Evolutionary conservation across 2,888 invertebrate species (phyloP).

Genomic region (Dolichopus griseipennis): DNA sequence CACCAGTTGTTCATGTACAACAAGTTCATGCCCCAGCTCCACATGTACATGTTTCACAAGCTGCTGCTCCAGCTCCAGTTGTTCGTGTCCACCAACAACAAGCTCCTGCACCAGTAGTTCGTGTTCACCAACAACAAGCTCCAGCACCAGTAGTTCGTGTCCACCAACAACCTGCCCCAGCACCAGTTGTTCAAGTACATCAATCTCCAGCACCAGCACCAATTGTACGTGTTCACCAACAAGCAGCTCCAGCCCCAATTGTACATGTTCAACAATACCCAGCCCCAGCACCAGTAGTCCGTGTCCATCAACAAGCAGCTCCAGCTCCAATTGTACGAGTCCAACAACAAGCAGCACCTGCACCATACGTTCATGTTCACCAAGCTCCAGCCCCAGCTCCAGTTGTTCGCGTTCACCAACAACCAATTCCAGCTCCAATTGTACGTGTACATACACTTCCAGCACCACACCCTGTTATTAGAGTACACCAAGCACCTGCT

Average conservation of each 20-base stretch:
- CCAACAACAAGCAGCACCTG: not conserved
- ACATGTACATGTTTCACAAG: not conserved
- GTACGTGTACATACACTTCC: not conserved
- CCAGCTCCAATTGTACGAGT: not conserved
- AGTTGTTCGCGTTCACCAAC: not conserved
- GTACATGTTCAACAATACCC: not conserved
- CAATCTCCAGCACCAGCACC: not conserved
- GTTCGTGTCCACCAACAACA: not conserved
- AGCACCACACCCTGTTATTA: not conserved
- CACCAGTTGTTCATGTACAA: constrained; percentile 1
- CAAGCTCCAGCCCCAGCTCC: not conserved
- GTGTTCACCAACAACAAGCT: not conserved
- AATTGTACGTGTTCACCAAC: not conserved
- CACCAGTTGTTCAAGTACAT: not conserved
- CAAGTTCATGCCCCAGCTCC: not conserved
- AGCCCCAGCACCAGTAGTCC: not conserved
- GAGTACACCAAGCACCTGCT: not conserved
- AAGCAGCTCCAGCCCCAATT: not conserved
- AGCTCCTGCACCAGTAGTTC: not conserved
- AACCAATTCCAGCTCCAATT: not conserved
- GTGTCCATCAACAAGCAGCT: not conserved
- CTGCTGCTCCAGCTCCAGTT: not conserved
- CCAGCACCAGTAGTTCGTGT: not conserved
- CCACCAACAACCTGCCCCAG: not conserved
- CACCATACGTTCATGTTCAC: not conserved